phyloP scores from a whole-genome alignment of 2,888 invertebrate genomes.

The Sarcophaga subvicina region DNA sequence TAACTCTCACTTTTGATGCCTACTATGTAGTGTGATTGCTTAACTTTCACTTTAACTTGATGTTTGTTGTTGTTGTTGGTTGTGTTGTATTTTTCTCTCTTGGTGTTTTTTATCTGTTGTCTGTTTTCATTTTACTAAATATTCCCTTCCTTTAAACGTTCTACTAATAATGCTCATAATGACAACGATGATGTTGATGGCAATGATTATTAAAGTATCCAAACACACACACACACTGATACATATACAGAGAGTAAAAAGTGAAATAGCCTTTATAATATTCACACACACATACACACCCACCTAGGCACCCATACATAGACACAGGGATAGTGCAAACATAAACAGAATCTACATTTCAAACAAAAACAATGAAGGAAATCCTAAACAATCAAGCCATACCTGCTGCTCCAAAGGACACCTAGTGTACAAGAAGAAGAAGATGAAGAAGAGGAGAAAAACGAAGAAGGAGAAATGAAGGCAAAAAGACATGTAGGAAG shows the following conservation, averaged over 20 bases:
- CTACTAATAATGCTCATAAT: constrained; percentile 23
- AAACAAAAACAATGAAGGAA: neutral
- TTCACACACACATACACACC: neutral
- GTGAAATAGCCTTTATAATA: constrained; percentile 34
- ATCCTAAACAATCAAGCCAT: constrained; percentile 5
- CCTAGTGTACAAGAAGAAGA: constrained; percentile 15
- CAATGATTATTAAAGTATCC: constrained; percentile 36
- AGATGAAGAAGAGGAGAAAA: neutral
- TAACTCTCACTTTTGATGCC: no score
- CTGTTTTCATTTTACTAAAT: constrained; percentile 14
- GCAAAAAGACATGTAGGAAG: constrained; percentile 14
- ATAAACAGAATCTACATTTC: constrained; percentile 17
- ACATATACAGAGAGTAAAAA: neutral
- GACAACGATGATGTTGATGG: constrained; percentile 22
- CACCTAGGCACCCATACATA: neutral
- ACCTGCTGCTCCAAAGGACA: neutral
- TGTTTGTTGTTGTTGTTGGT: neutral
- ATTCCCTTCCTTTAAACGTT: constrained; percentile 24
- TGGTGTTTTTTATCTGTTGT: neutral
- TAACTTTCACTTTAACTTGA: constrained; percentile 48
- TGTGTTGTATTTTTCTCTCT: neutral
- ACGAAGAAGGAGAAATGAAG: neutral
- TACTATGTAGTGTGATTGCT: no score
- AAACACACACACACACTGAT: neutral
- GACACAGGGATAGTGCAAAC: neutral